Conservation (phyloP, 2,113 vertebrate genomes). For the Corydoras sp. region DNA sequence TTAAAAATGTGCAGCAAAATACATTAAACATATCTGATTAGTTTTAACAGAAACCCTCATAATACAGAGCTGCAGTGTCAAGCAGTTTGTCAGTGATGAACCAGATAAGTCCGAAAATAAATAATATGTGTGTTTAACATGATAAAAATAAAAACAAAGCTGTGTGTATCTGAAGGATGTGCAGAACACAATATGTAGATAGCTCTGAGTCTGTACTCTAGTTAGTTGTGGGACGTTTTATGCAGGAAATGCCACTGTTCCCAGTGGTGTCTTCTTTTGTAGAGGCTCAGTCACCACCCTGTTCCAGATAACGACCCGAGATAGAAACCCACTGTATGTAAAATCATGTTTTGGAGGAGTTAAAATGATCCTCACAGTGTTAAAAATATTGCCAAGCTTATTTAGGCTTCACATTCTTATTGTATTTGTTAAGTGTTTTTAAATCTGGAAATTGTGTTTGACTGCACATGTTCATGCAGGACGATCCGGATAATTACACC, state of each 20-base stretch:
- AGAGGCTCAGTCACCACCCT: conserved; percentile 29
- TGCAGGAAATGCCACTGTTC: conserved; percentile 45
- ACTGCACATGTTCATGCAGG: conserved; percentile 4
- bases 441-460: not conserved
- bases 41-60: too few species aligned
- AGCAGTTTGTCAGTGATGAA: too few species aligned
- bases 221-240: conserved; percentile 23
- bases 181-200: conserved; percentile 9
- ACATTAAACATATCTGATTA: too few species aligned
- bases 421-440: not conserved
- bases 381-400: conserved; percentile 9
- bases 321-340: not conserved
- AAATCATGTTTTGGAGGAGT: not conserved
- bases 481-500: not conserved
- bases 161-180: not conserved
- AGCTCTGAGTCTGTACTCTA: conserved; percentile 8
- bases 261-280: conserved; percentile 27
- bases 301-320: conserved; percentile 19
- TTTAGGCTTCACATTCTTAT: not conserved
- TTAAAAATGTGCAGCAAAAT: too few species aligned
- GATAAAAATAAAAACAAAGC: too few species aligned
- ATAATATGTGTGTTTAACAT: too few species aligned
- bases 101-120: too few species aligned
- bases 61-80: too few species aligned
- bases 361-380: conserved; percentile 14